Conservation (phyloP, 2,888 invertebrate genomes). For the Trachelus iudaicus region DNA sequence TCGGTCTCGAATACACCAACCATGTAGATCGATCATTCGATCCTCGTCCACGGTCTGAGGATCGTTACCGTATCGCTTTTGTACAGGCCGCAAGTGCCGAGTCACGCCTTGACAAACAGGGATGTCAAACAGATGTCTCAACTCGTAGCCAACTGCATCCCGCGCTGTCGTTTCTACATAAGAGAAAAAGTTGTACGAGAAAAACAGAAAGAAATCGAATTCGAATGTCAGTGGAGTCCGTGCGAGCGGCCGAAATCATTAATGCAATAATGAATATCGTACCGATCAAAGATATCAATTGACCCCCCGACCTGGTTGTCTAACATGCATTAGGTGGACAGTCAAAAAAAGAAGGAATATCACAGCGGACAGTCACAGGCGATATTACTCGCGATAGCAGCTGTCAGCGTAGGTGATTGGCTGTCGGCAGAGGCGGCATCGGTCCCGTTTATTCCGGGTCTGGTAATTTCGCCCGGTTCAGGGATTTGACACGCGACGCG, state of each 20-base stretch:
- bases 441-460: slow-evolving; percentile 35
- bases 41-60: slow-evolving; percentile 29
- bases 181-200: neutral
- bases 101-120: slow-evolving; percentile 66
- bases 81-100: slow-evolving; percentile 62
- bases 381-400: slow-evolving; percentile 2
- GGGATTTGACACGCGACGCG: slow-evolving; percentile 51
- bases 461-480: slow-evolving; percentile 38
- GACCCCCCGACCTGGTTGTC: neutral
- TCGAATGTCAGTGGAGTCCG: neutral
- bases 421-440: slow-evolving; percentile 41
- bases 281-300: neutral
- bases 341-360: neutral
- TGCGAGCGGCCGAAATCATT: neutral
- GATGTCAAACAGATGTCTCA: slow-evolving; percentile 65
- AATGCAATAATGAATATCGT: neutral
- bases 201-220: neutral
- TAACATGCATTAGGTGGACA: neutral
- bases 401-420: slow-evolving; percentile 50
- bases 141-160: slow-evolving; percentile 11
- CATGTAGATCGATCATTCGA: slow-evolving; percentile 61
- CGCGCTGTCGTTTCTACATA: neutral
- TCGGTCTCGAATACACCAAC: slow-evolving; percentile 53
- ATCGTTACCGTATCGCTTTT: slow-evolving; percentile 39
- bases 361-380: neutral